Evolutionary conservation across 2,888 invertebrate species (phyloP), one percentile per base, ranked within the genome.

Genomic region (Melipona beecheii): DNA sequence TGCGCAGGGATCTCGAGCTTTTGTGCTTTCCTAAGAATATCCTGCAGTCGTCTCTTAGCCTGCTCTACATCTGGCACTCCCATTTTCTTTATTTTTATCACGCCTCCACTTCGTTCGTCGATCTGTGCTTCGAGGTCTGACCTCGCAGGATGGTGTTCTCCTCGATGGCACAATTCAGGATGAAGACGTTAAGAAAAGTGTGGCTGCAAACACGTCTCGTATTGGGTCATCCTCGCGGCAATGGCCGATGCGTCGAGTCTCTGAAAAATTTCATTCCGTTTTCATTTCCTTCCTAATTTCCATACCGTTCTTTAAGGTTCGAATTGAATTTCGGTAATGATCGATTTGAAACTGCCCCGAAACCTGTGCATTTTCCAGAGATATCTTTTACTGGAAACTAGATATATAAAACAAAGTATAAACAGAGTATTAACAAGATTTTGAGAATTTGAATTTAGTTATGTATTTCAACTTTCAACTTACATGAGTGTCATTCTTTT

Each of bases 41-140:
- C 93, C 81, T 89, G 90, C 5, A 93, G 91, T 43, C 93, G 89
- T 79, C 88, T 89, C 84, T 92, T 91, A 73, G 93, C 93, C 76
- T 92, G 92, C 77, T 92, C 93, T 70, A 93, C 92, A 74, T 92
- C 92, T 69, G 92, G 88, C 85, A 91, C 86, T 81, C 91, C 92
- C 92, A 93, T 93, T 84, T 87, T 85, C 79, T 69, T 75, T 78
- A 73, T 70, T 78, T 84, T 83, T 76, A 80, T 84, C 78, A 69
- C 76, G 58, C 71, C 77, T 68, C 81, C 74, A 43, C 81, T 66
- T 72, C 76, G n/a, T 69, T 69, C 58, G 66, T 75, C 76, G 83
- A 72, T 68, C 83, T 74, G 19, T 62, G 62, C 52, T 15, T 21
- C 71, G 56, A 50, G 31, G 24, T 50, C 49, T 65, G 66, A 70